Evolutionary conservation across 2,797 vertebrate genomes (phyloP).

Genomic region (Monodelphis domestica): DNA sequence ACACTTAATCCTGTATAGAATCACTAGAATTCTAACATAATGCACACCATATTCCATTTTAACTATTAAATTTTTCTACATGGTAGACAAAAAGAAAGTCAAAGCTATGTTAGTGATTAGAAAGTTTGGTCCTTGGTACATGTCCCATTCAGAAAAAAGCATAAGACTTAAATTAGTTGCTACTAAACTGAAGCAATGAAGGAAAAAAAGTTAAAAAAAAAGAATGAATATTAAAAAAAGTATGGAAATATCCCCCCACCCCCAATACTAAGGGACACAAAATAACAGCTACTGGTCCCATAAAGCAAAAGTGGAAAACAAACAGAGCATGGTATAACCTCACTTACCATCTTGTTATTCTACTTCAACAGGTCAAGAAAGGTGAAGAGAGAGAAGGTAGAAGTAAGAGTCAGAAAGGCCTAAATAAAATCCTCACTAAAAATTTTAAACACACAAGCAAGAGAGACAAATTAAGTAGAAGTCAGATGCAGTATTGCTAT

Average conservation of each 20-base stretch:
- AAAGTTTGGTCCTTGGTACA: constrained; percentile 74
- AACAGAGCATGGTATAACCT: constrained; percentile 88
- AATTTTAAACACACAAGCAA: constrained; percentile 86
- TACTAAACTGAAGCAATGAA: constrained; percentile 83
- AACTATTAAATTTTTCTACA: constrained; percentile 71
- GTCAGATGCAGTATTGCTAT: constrained; percentile 82
- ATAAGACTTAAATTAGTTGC: constrained; percentile 83
- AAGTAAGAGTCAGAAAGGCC: constrained; percentile 87
- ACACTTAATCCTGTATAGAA: constrained; percentile 58
- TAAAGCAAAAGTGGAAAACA: constrained; percentile 89
- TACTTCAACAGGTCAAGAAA: constrained; percentile 95
- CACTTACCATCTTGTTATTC: constrained; percentile 99
- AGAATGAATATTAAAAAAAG: constrained; percentile 81
- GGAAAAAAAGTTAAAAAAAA: constrained; percentile 72
- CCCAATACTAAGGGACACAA: constrained; percentile 75
- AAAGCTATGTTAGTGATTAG: constrained; percentile 79
- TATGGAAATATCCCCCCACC: constrained; percentile 75
- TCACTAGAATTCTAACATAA: constrained; percentile 67
- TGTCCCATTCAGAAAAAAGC: constrained; percentile 69
- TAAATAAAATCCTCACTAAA: constrained; percentile 85
- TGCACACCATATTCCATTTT: constrained; percentile 74
- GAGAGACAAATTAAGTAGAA: constrained; percentile 84
- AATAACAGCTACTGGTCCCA: constrained; percentile 82
- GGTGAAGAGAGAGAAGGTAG: constrained; percentile 90
- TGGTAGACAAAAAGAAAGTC: constrained; percentile 71